Base-by-base conservation (phyloP, 2,888 invertebrate genomes). In the Rhingia campestris region DNA sequence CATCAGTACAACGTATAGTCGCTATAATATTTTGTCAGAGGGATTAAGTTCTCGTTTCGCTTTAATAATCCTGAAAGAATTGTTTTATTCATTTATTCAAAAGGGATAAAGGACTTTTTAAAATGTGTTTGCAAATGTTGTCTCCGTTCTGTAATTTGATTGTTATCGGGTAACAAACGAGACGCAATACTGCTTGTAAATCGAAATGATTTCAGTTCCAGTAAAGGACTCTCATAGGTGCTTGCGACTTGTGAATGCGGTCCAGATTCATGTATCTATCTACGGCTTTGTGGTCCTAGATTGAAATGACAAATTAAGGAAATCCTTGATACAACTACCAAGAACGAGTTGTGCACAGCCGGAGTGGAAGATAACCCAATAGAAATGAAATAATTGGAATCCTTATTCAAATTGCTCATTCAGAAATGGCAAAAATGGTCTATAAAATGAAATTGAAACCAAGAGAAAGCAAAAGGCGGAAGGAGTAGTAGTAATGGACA, bases 371-470 rank as follows among this genome's bases (percentile, higher is more conserved):
- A 49, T n/a, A 37, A 61, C 61, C 37, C 61, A 53, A 61, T 72
- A 72, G 37, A 72, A 35, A 35, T 45, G 61, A 72, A 43, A 61
- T 72, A 72, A 72, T 72, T 72, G 61, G 54, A 73, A 39, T 73
- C 61, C 54, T 73, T 73, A 73, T 73, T 63, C 54, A 63, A 63
- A 73, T 63, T 54, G 63, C 63, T 63, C 63, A 53, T 47, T 45
- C 53, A 37, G 37, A 63, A 45, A 12, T 14, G 32, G 6, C 3
- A 53, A 53, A 63, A 41, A 32, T 32, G 22, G 22, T 22, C 22
- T 37, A 63, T 49, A 6, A 37, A 30, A 69, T 69, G 30, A 47
- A 70, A 49, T 41, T 30, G 58, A 47, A 39, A 37, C 14, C 30
- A 43, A 6, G 6, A 3, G 9, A 9, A 7, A 2, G 37, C 4